These are phyloP conservation scores for Iphiclides podalirius DNA, from an alignment of 2,888 invertebrate genomes.

Conservation along the genomic window DNA sequence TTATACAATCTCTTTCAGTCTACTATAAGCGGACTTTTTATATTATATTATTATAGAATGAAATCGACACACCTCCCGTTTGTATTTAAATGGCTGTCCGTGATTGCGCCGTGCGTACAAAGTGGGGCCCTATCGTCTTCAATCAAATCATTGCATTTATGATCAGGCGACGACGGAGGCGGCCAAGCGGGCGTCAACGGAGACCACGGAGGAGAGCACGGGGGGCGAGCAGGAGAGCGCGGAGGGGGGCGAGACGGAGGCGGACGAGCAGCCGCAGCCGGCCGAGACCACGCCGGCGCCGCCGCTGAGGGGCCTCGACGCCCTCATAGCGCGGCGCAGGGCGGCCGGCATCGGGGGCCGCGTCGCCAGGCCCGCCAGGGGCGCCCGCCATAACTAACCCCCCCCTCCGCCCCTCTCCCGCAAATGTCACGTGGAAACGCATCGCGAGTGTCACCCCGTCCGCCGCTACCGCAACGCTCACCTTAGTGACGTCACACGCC, in stretches of 20 bases:
- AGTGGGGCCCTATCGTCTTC: too few relatives aligned
- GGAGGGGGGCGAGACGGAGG: conserved; percentile 58
- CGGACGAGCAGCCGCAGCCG: conserved; percentile 52
- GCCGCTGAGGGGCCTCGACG: conserved; percentile 82
- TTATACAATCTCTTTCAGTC: too few relatives aligned
- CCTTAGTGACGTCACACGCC: too few relatives aligned
- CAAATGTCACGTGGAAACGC: conserved; percentile 8
- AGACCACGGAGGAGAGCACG: conserved; percentile 64
- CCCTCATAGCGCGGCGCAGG: conserved; percentile 85
- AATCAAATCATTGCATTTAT: too few relatives aligned
- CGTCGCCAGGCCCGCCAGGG: conserved; percentile 55
- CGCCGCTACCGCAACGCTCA: too few relatives aligned
- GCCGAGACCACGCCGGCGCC: conserved; percentile 76
- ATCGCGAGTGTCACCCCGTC: conserved; percentile 10
- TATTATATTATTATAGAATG: too few relatives aligned
- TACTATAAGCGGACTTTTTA: too few relatives aligned
- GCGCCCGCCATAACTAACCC: conserved; percentile 45
- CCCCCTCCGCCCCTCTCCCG: too few relatives aligned
- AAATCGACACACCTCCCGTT: too few relatives aligned
- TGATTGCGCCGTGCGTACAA: too few relatives aligned
- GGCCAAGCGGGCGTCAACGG: conserved; percentile 58
- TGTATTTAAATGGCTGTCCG: too few relatives aligned
- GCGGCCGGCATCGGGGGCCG: conserved; percentile 63
- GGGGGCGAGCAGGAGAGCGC: too few relatives aligned
- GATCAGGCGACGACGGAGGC: conserved; percentile 63